Conservation (phyloP, 2,797 vertebrate species). For the Erpetoichthys calabaricus region DNA sequence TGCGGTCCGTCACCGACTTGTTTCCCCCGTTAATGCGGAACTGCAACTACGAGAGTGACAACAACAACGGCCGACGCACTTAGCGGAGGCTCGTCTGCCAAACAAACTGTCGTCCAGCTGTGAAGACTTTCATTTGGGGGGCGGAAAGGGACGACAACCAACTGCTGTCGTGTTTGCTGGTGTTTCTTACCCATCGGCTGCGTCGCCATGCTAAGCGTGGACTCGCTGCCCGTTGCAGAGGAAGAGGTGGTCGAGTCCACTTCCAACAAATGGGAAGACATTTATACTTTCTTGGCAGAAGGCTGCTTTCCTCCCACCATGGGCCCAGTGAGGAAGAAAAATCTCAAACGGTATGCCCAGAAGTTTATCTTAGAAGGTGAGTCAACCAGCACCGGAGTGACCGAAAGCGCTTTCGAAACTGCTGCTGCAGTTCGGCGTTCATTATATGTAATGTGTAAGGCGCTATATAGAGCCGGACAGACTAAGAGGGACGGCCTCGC, state of each 20-base stretch:
- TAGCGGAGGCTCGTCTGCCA: not conserved
- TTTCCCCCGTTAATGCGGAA: too few species aligned
- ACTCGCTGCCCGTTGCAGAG: slow-evolving; percentile 64
- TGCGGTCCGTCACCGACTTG: not conserved
- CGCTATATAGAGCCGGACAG: not conserved
- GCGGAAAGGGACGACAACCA: too few species aligned
- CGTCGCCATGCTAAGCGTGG: slow-evolving; percentile 44
- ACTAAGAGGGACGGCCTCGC: not conserved
- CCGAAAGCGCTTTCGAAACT: not conserved
- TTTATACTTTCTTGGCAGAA: slow-evolving; percentile 67
- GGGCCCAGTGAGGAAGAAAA: slow-evolving; percentile 66
- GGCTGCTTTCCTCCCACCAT: slow-evolving; percentile 68
- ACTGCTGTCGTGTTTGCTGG: too few species aligned
- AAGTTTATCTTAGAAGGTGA: slow-evolving; percentile 69
- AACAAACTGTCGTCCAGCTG: too few species aligned
- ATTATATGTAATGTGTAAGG: too few species aligned
- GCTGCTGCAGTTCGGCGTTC: too few species aligned
- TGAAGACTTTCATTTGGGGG: too few species aligned
- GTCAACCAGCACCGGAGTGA: not conserved
- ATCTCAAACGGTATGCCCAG: slow-evolving; percentile 71
- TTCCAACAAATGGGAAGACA: slow-evolving; percentile 60
- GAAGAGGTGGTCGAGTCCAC: slow-evolving; percentile 69
- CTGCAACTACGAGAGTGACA: not conserved
- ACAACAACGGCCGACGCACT: not conserved
- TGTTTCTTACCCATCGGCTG: too few species aligned